Evolutionary conservation across 2,888 invertebrate genomes (phyloP).

Genomic region (Drosophila fulvimacula): DNA sequence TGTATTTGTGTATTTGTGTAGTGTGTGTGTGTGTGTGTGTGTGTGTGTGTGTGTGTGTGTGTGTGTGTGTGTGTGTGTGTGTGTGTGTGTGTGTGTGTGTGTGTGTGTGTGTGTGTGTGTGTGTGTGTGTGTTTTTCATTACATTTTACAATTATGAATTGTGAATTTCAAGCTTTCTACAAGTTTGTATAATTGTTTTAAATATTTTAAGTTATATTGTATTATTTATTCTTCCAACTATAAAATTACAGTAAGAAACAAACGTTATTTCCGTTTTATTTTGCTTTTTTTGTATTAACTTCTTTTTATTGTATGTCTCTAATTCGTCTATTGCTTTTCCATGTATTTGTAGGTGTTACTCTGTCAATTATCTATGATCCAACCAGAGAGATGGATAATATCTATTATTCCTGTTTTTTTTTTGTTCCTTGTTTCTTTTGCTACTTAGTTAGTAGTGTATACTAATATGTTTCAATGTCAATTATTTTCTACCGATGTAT

Average conservation of each 20-base stretch:
- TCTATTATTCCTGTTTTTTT: conserved; percentile 2
- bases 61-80: conserved; percentile 51
- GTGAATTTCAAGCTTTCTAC: conserved; percentile 44
- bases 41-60: conserved; percentile 63
- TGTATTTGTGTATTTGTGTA: neutral
- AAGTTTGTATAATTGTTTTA: conserved; percentile 73
- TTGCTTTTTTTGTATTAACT: conserved; percentile 5
- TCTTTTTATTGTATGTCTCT: conserved; percentile 25
- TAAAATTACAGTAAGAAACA: conserved; percentile 43
- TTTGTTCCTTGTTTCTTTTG: conserved; percentile 32
- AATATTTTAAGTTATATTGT: conserved; percentile 60
- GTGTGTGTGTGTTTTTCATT: conserved; percentile 52
- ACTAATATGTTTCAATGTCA: conserved; percentile 39
- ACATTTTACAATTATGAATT: conserved; percentile 42
- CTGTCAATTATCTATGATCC: conserved; percentile 37
- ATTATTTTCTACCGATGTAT: conserved; percentile 14
- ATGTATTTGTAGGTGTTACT: conserved; percentile 17
- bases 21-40: conserved; percentile 47
- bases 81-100: conserved; percentile 46
- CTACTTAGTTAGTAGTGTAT: conserved; percentile 60
- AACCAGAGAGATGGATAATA: neutral
- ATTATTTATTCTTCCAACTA: conserved; percentile 47
- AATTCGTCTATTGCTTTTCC: conserved; percentile 61
- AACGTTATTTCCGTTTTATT: conserved; percentile 37
- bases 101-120: conserved; percentile 69